phyloP scores from a whole-genome alignment of 1,140 invertebrate species.

The Agrilus planipennis region DNA sequence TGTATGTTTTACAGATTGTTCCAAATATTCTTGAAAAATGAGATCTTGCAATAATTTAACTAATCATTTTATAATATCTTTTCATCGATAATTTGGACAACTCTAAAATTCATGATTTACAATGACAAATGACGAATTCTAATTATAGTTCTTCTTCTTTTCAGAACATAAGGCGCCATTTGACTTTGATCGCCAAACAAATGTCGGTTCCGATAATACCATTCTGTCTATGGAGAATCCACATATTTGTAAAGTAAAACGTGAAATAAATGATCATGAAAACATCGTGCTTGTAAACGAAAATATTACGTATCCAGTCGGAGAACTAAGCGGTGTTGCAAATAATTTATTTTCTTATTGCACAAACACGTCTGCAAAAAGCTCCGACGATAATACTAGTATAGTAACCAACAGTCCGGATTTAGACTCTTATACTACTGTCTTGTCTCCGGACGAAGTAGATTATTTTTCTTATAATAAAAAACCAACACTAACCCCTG shows the following conservation, averaged over 20 bases:
- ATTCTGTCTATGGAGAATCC: slow-evolving; percentile 2
- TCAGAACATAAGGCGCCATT: slow-evolving; percentile 7
- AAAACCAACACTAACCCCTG: slow-evolving; percentile 5
- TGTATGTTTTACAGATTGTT: too few species aligned
- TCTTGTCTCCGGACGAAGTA: not conserved
- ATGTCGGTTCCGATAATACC: not conserved
- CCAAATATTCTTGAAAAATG: too few species aligned
- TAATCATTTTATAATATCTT: too few species aligned
- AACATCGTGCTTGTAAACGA: not conserved
- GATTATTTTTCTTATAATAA: slow-evolving; percentile 2
- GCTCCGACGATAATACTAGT: not conserved
- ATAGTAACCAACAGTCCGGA: slow-evolving; percentile 1
- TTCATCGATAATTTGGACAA: too few species aligned
- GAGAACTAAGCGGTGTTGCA: not conserved
- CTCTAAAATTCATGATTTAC: too few species aligned
- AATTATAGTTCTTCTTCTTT: too few species aligned
- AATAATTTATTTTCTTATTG: too few species aligned
- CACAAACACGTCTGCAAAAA: not conserved
- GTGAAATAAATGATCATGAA: slow-evolving; percentile 1
- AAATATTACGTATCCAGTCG: not conserved
- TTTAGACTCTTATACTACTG: slow-evolving; percentile 1
- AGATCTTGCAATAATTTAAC: too few species aligned
- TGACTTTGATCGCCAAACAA: slow-evolving; percentile 4
- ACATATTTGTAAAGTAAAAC: slow-evolving; percentile 5
- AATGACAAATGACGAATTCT: too few species aligned